phyloP scores from a whole-genome alignment of 2,113 vertebrate species.

The Hippocampus comes region DNA sequence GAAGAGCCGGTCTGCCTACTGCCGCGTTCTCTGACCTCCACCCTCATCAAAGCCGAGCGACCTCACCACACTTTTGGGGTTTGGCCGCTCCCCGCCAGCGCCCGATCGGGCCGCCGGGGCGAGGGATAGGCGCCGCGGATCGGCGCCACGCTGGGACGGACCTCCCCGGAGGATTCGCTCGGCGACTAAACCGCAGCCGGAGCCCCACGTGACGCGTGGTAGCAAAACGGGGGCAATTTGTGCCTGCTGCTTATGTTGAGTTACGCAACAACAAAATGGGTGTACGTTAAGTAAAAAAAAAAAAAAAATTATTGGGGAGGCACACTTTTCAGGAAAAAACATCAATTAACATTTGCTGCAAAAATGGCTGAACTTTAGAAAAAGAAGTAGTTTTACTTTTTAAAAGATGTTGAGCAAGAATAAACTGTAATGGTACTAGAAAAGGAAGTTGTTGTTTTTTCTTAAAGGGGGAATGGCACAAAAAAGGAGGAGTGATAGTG shows the following conservation, averaged over 20 bases:
- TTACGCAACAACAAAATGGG: neutral
- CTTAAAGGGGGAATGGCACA: no score
- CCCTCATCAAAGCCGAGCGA: conserved; percentile 66
- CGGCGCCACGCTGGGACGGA: conserved; percentile 55
- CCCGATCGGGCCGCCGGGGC: conserved; percentile 41
- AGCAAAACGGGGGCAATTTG: neutral
- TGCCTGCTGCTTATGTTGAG: neutral
- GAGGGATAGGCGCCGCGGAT: conserved; percentile 34
- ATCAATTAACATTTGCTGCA: no score
- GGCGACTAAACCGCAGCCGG: conserved; percentile 19
- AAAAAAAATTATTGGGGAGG: neutral
- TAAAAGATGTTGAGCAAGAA: no score
- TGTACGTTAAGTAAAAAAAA: neutral
- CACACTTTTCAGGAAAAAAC: no score
- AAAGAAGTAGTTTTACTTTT: no score
- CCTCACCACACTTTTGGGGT: conserved; percentile 63
- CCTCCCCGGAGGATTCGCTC: conserved; percentile 52
- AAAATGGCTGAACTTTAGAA: no score
- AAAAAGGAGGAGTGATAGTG: no score
- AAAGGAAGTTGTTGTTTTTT: no score
- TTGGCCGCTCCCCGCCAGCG: conserved; percentile 67
- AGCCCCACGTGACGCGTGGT: conserved; percentile 7
- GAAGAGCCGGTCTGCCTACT: conserved; percentile 29
- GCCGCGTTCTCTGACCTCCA: conserved; percentile 17
- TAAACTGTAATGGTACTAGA: no score